Conservation (phyloP, 1,140 invertebrate genomes). For the Anthonomus grandis region DNA sequence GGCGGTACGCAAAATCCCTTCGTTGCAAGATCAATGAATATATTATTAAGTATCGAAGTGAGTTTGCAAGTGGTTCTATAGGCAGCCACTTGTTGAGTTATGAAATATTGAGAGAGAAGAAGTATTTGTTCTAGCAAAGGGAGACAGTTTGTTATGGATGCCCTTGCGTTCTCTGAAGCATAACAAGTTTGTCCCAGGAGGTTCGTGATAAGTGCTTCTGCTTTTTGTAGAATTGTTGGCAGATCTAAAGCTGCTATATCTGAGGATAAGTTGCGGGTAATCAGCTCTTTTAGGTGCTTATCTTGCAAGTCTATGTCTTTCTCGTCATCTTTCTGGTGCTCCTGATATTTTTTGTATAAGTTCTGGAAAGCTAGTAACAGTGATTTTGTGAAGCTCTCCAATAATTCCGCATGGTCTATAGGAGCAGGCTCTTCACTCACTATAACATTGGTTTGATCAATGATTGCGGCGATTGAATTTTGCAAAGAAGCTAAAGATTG, state of each 20-base stretch:
- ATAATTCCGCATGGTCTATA: conserved; percentile 30
- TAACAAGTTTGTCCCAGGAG: conserved; percentile 13
- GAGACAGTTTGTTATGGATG: conserved; percentile 44
- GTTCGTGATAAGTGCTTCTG: conserved; percentile 22
- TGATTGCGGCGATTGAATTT: conserved; percentile 1
- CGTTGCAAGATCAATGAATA: conserved; percentile 79
- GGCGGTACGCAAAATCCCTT: conserved; percentile 95
- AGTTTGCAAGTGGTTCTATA: conserved; percentile 80
- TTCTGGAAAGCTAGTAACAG: conserved; percentile 66
- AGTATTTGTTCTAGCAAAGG: conserved; percentile 79
- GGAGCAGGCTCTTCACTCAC: conserved; percentile 16
- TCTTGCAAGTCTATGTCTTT: conserved; percentile 53
- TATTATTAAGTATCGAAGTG: conserved; percentile 73
- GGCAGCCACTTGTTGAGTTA: conserved; percentile 70
- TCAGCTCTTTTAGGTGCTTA: conserved; percentile 60
- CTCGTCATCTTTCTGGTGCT: conserved; percentile 22
- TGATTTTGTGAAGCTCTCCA: conserved; percentile 58
- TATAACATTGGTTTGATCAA: conserved; percentile 18
- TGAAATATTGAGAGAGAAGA: conserved; percentile 71
- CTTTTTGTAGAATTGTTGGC: conserved; percentile 41
- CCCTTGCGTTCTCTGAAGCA: conserved; percentile 16
- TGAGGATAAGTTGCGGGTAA: conserved; percentile 57
- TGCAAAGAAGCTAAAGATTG: conserved; percentile 32
- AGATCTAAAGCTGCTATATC: conserved; percentile 59
- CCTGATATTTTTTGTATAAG: conserved; percentile 62